phyloP scores from a whole-genome alignment of 2,113 vertebrate species.

The Oreotrochilus melanogaster region DNA sequence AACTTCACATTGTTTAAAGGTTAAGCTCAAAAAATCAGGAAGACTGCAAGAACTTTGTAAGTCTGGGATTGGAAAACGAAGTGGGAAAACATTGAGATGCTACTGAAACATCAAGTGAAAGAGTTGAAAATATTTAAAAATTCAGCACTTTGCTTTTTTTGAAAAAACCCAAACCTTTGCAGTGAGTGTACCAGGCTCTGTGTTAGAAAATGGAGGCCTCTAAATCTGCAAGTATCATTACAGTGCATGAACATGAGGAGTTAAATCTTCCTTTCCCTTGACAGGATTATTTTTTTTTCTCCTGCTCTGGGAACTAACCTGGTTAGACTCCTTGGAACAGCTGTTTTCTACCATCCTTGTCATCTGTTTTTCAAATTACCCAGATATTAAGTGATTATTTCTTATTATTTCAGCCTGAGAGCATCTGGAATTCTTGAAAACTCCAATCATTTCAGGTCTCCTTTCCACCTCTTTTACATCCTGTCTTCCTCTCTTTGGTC shows the following conservation, averaged over 20 bases:
- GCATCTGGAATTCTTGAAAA: slow-evolving; percentile 65
- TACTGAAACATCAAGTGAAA: background rate
- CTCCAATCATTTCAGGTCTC: slow-evolving; percentile 11
- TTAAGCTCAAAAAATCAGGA: background rate
- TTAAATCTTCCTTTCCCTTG: slow-evolving; percentile 40
- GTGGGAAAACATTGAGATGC: background rate
- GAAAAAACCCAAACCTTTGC: background rate
- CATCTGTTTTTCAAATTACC: slow-evolving; percentile 80
- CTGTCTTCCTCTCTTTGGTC: slow-evolving; percentile 12
- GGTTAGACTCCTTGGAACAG: slow-evolving; percentile 66
- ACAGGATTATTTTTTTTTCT: slow-evolving; percentile 40
- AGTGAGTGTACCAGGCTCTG: background rate
- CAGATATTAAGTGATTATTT: slow-evolving; percentile 80
- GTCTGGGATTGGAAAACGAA: background rate
- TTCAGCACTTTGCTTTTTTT: background rate
- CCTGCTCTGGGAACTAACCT: slow-evolving; percentile 40
- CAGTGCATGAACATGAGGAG: background rate
- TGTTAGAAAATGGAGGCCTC: background rate
- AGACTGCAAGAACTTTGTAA: background rate
- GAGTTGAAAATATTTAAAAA: background rate
- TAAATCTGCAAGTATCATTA: background rate
- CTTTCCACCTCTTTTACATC: background rate
- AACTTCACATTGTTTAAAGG: background rate
- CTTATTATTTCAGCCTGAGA: slow-evolving; percentile 58
- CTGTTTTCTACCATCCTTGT: slow-evolving; percentile 70